phyloP scores from a whole-genome alignment of 2,797 vertebrate species.

The Chloroceryle inda region DNA sequence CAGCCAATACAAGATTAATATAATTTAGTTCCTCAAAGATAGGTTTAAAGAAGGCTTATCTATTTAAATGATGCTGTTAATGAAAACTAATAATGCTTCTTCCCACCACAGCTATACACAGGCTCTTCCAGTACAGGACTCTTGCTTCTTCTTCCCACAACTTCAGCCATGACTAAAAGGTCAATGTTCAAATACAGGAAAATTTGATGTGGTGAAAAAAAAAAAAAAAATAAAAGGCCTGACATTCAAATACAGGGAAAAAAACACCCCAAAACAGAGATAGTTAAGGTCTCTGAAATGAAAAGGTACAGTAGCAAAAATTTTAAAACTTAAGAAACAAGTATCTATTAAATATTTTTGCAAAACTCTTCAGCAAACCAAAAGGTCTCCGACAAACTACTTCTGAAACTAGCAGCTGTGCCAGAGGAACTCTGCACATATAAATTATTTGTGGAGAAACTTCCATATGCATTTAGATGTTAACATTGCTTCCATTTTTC shows the following conservation, averaged over 20 bases:
- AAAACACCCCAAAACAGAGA: not conserved
- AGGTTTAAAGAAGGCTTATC: constrained; percentile 5
- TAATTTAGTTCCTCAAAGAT: not conserved
- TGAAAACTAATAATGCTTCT: not conserved
- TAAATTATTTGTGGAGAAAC: not conserved
- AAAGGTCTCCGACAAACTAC: not conserved
- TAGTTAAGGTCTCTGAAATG: not conserved
- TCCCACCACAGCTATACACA: not conserved
- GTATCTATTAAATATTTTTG: not conserved
- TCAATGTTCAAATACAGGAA: not conserved
- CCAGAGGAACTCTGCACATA: not conserved
- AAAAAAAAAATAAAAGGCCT: not conserved
- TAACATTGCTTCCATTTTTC: not conserved
- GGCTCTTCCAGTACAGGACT: not conserved
- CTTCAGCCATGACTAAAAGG: not conserved
- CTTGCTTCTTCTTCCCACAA: not conserved
- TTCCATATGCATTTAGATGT: not conserved
- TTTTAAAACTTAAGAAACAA: not conserved
- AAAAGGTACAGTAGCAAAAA: not conserved
- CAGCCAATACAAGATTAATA: not conserved
- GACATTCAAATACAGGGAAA: not conserved
- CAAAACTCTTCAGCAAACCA: not conserved
- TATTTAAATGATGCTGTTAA: not conserved
- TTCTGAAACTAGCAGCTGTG: not conserved
- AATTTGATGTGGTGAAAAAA: not conserved